A percentile compares a stretch with the other conserved stretches of the same genome.
Evolutionary conservation across 2,888 invertebrate species (phyloP).

Genomic region (Acanthosepion pharaonis): DNA sequence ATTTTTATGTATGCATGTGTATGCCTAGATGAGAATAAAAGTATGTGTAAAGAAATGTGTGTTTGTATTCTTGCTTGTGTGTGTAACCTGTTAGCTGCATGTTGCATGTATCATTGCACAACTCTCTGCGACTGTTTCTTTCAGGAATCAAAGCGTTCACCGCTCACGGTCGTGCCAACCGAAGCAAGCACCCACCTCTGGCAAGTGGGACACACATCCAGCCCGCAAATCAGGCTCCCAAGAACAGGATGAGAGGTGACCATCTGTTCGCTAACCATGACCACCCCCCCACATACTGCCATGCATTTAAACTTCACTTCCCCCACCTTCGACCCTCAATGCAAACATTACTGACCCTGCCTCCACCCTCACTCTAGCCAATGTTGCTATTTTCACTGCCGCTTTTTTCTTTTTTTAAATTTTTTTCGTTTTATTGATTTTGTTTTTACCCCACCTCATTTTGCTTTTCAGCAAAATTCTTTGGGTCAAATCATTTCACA

Average conservation of each 20-base stretch:
- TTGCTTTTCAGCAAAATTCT: background rate
- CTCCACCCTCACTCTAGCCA: background rate
- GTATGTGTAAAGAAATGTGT: background rate
- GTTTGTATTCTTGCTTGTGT: background rate
- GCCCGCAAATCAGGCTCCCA: slow-evolving; percentile 10
- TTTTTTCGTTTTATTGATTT: background rate
- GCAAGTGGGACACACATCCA: background rate
- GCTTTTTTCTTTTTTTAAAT: background rate
- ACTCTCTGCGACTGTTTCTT: background rate
- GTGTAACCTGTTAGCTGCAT: background rate
- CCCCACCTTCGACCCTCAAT: background rate
- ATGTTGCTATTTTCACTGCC: background rate
- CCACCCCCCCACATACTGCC: background rate
- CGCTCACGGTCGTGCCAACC: background rate
- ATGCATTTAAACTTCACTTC: background rate
- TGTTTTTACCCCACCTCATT: background rate
- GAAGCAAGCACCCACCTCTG: slow-evolving; percentile 6
- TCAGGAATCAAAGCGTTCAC: background rate
- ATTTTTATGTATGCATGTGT: background rate
- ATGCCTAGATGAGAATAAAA: background rate
- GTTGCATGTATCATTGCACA: slow-evolving; percentile 41
- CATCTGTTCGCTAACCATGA: background rate
- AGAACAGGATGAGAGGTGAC: background rate
- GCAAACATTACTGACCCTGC: background rate
- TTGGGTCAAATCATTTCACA: too few relatives aligned